Base-by-base conservation (phyloP, 2,113 vertebrate species). In the Elephantulus edwardii region DNA sequence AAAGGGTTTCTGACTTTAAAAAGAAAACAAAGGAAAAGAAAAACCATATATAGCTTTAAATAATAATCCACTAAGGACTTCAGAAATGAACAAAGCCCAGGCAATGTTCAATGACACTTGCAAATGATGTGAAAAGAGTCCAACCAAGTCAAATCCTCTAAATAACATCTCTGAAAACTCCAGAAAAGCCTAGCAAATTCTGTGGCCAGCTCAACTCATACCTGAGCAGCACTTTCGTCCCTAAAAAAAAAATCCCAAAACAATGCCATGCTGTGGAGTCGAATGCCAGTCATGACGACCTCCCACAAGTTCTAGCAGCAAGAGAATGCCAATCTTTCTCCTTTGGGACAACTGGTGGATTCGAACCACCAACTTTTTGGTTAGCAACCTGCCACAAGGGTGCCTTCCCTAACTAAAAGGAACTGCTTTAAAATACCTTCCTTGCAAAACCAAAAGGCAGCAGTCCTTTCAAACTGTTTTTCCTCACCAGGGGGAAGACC, bases 1-100 rank as follows among this genome's bases (percentile, higher is more conserved):
- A 2, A 54, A 58, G 82, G 24, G 40, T 40, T 14, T 14, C 52
- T 74, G n/a, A n/a, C n/a, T n/a, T n/a, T n/a, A n/a, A n/a, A n/a
- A n/a, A n/a, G n/a, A n/a, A n/a, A n/a, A n/a, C n/a, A n/a, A n/a
- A n/a, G 30, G 19, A 52, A 50, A 52, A 60, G 22, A 77, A 56
- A 93, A 86, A 89, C 48, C 56, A 50, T 35, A 48, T 11, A 13
- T 17, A 81, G 12, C 7, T 89, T 24, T 42, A 91, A 89, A 68
- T 74, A 89, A 66, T 81, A 88, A 93, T 38, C 22, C 50, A 54
- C 24, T 89, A 50, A 89, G 52, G 79, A 62, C 26, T 85, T 42
- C 50, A 89, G 86, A 78, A 33, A 40, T 83, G 35, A 83, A 76
- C 38, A 72, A 86, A 88, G 40, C 35, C 20, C 72, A 17, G 56